Base-by-base conservation (phyloP, 2,797 vertebrate species). In the Fistularia tabacaria region DNA sequence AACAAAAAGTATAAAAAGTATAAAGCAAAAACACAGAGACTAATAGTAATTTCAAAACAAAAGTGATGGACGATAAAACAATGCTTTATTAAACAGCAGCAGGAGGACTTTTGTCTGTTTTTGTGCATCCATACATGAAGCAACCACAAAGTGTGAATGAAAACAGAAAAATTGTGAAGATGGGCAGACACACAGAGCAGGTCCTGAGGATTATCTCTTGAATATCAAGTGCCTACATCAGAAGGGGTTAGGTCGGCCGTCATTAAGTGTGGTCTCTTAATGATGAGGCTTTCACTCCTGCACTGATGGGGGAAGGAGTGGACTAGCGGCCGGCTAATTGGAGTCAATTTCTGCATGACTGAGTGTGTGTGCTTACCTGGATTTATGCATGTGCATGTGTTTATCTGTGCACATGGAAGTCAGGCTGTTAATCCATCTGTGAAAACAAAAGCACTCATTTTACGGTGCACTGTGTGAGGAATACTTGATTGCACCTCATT, bases 201-300 rank as follows among this genome's bases (percentile, higher is more conserved):
- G 68, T 73, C 62, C 64, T 38, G 36, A 62, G 73, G 75, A 82
- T 84, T 82, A 84, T 70, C 68, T 76, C 57, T 61, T 66, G 82
- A 84, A 87, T 88, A 87, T 88, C 81, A 89, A 89, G 65, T 41
- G 49, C 14, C 68, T 62, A 69, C 71, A 69, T 83, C 74, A 73
- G 55, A 73, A 71, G 60, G 75, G 62, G 62, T 83, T 74, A 77
- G 63, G 69, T 68, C 69, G 54, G 53, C 64, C 15, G 69, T 81
- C 86, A 80, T 85, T 86, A 84, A 73, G 59, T 66, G 56, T 59
- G 72, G 69, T 82, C 74, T 82, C 77, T 78, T 88, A 88, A 89
- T 83, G 87, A 87, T 83, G 79, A 82, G 71, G 9, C 72, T 76
- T 59, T 86, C 78, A 75, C 77, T 77, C 71, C 47, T 14, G 59